phyloP scores from a whole-genome alignment of 2,113 vertebrate species.

The Xyliphius kryptos region DNA sequence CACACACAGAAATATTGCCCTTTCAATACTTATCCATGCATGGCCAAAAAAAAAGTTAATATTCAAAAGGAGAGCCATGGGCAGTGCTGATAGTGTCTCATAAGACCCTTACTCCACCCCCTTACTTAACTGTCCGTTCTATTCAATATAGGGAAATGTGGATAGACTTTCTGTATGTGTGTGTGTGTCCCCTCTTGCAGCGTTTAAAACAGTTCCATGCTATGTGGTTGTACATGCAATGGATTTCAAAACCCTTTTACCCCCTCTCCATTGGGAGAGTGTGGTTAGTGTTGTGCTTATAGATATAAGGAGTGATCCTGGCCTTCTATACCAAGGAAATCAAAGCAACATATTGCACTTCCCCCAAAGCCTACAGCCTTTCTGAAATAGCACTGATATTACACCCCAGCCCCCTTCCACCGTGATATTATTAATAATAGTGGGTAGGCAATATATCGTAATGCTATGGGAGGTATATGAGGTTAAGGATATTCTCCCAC shows the following conservation, averaged over 20 bases:
- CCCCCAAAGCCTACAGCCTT: slow-evolving; percentile 42
- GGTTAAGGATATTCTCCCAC: slow-evolving; percentile 66
- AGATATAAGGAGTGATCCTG: slow-evolving; percentile 31
- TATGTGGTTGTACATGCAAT: slow-evolving; percentile 25
- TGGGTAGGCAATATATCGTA: slow-evolving; percentile 61
- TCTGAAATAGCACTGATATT: slow-evolving; percentile 46
- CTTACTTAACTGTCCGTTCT: slow-evolving; percentile 17
- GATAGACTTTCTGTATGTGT: background rate
- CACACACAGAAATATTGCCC: slow-evolving; percentile 2
- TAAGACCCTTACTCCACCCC: slow-evolving; percentile 8
- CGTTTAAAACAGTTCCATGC: background rate
- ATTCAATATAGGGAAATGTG: slow-evolving; percentile 12
- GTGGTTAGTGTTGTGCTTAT: slow-evolving; percentile 9
- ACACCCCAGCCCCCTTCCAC: slow-evolving; percentile 46
- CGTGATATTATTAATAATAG: slow-evolving; percentile 64
- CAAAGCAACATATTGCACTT: slow-evolving; percentile 39
- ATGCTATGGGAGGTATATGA: slow-evolving; percentile 57
- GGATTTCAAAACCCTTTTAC: slow-evolving; percentile 26
- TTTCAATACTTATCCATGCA: slow-evolving; percentile 31
- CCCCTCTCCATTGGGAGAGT: slow-evolving; percentile 1
- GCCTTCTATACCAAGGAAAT: slow-evolving; percentile 21
- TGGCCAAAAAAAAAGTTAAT: slow-evolving; percentile 38
- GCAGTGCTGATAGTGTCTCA: slow-evolving; percentile 31
- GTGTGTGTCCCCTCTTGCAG: background rate
- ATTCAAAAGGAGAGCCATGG: slow-evolving; percentile 37